Conservation (phyloP, 2,797 vertebrate species). For the Streptopelia turtur region DNA sequence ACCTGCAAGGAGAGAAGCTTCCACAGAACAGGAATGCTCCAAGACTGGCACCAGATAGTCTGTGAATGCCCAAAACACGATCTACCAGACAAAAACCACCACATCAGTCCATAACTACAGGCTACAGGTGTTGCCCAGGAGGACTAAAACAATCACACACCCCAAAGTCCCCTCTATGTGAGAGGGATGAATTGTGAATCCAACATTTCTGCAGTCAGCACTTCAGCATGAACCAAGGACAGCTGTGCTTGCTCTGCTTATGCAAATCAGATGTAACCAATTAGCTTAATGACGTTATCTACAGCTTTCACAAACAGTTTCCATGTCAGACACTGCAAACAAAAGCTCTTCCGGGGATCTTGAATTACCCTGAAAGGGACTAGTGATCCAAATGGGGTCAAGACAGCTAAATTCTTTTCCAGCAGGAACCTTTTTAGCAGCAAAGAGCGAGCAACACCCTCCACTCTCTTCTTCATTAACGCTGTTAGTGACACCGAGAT, state of each 20-base stretch:
- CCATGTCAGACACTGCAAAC: constrained; percentile 69
- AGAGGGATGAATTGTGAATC: neutral
- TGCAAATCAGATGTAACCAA: constrained; percentile 67
- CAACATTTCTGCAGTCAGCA: neutral
- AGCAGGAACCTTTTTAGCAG: neutral
- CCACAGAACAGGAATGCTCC: neutral
- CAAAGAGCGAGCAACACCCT: neutral
- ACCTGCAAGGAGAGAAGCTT: neutral
- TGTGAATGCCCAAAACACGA: neutral
- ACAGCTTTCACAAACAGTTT: constrained; percentile 66
- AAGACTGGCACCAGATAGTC: neutral
- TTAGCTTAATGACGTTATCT: constrained; percentile 66
- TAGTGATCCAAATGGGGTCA: neutral
- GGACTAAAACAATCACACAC: neutral
- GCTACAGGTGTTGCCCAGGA: neutral
- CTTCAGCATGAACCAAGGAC: neutral
- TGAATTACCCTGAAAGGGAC: constrained; percentile 49
- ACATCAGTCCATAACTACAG: neutral
- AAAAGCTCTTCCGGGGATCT: constrained; percentile 59
- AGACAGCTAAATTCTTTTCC: neutral
- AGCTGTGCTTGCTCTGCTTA: constrained; percentile 47
- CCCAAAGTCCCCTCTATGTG: neutral
- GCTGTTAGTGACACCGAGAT: neutral
- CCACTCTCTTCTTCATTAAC: neutral
- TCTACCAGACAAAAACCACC: neutral